These are phyloP conservation scores for Pogonus chalceus DNA, from an alignment of 1,140 invertebrate genomes.

Conservation along the genomic window DNA sequence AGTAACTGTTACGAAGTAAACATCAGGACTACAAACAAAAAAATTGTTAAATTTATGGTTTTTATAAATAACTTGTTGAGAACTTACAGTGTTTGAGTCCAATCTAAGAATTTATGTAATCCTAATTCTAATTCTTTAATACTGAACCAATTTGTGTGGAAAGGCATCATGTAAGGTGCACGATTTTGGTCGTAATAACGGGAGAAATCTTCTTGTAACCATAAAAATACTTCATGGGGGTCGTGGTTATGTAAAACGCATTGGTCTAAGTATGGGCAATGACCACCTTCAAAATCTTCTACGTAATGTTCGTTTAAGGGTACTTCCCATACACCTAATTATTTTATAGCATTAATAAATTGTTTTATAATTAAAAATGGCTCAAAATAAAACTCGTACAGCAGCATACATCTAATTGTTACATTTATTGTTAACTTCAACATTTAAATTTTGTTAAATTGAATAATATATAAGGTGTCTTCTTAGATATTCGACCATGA, in stretches of 20 bases:
- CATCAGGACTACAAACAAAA: conserved; percentile 56
- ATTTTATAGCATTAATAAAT: conserved; percentile 11
- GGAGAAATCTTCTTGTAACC: conserved; percentile 84
- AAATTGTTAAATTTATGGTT: not conserved
- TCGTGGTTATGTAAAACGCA: conserved; percentile 86
- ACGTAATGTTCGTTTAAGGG: conserved; percentile 87
- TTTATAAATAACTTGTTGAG: not conserved
- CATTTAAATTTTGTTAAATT: too few species aligned
- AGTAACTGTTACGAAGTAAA: conserved; percentile 84
- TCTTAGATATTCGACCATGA: too few species aligned
- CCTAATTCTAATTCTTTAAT: conserved; percentile 76
- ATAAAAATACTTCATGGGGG: conserved; percentile 76
- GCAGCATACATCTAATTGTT: too few species aligned
- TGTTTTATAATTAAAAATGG: too few species aligned
- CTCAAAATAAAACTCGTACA: too few species aligned
- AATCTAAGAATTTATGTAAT: conserved; percentile 78
- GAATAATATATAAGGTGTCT: too few species aligned
- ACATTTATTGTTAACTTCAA: too few species aligned
- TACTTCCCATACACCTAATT: conserved; percentile 81
- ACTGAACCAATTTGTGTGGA: conserved; percentile 93
- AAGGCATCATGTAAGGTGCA: conserved; percentile 88
- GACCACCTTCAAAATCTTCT: conserved; percentile 79
- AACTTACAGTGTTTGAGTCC: conserved; percentile 65
- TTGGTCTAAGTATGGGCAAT: conserved; percentile 87
- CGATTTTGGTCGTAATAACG: conserved; percentile 77